Conservation (phyloP, 2,113 vertebrate genomes). For the Dendrocopos noguchii region DNA sequence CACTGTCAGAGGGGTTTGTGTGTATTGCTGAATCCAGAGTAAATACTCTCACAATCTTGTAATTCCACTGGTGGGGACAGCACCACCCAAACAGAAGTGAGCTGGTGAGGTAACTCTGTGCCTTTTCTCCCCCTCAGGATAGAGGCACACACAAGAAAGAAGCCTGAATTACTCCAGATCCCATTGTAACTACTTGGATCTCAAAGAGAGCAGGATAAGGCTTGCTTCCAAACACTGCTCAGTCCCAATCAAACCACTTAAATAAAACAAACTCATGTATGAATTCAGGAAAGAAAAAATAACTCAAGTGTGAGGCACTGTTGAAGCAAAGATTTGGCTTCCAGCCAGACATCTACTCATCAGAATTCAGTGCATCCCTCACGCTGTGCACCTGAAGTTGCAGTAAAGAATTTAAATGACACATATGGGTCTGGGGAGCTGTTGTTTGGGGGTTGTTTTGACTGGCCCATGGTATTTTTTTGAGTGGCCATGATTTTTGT, state of each 20-base stretch:
- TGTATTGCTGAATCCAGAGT: neutral
- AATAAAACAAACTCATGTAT: neutral
- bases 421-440: accelerated
- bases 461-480: neutral
- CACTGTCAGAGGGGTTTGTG: accelerated
- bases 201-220: neutral
- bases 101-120: accelerated
- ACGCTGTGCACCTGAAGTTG: neutral
- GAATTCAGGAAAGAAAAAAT: neutral
- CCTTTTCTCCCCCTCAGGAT: neutral
- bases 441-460: neutral
- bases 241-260: neutral
- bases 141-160: neutral
- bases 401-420: neutral
- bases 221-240: neutral
- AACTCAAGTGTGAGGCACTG: neutral
- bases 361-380: neutral
- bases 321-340: neutral
- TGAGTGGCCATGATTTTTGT: neutral
- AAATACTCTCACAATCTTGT: neutral
- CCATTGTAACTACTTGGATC: neutral
- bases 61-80: neutral
- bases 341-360: neutral
- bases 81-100: neutral
- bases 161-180: neutral